These are phyloP conservation scores for Ophraella communa DNA, from an alignment of 2,888 invertebrate species.

Conservation along the genomic window DNA sequence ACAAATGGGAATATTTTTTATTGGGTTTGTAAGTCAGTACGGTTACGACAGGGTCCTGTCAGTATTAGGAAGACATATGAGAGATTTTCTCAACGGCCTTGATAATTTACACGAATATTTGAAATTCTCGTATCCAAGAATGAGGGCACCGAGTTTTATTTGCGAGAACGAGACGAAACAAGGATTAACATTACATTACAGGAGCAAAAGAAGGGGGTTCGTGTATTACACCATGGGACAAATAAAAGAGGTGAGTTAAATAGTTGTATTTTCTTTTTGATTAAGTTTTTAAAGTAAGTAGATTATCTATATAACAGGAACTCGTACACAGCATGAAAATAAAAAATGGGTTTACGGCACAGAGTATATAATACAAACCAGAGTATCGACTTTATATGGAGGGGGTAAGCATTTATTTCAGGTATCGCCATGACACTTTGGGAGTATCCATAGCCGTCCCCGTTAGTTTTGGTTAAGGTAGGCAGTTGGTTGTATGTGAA, in stretches of 20 bases:
- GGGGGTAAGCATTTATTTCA: too few relatives aligned
- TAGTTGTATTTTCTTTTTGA: not conserved
- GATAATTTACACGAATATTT: conserved; percentile 98
- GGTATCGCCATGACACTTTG: too few relatives aligned
- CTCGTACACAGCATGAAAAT: too few relatives aligned
- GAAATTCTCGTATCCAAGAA: conserved; percentile 92
- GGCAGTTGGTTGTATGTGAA: too few relatives aligned
- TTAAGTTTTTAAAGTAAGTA: not conserved
- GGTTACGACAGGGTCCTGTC: conserved; percentile 92
- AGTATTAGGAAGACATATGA: conserved; percentile 90
- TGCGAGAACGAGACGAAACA: conserved; percentile 94
- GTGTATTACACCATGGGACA: conserved; percentile 98
- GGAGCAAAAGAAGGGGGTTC: conserved; percentile 91
- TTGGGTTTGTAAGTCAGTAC: conserved; percentile 91
- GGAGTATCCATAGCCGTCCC: too few relatives aligned
- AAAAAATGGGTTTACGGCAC: too few relatives aligned
- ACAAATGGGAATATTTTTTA: conserved; percentile 93
- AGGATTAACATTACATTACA: conserved; percentile 91
- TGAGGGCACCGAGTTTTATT: conserved; percentile 94
- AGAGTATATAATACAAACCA: too few relatives aligned
- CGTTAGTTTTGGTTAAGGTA: too few relatives aligned
- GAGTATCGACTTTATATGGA: too few relatives aligned
- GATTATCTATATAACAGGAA: too few relatives aligned
- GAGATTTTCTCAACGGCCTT: conserved; percentile 93
- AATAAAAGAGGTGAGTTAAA: conserved; percentile 73